Base-by-base conservation (phyloP, 2,888 invertebrate species). In the Lepidocyrtoides sp. region DNA sequence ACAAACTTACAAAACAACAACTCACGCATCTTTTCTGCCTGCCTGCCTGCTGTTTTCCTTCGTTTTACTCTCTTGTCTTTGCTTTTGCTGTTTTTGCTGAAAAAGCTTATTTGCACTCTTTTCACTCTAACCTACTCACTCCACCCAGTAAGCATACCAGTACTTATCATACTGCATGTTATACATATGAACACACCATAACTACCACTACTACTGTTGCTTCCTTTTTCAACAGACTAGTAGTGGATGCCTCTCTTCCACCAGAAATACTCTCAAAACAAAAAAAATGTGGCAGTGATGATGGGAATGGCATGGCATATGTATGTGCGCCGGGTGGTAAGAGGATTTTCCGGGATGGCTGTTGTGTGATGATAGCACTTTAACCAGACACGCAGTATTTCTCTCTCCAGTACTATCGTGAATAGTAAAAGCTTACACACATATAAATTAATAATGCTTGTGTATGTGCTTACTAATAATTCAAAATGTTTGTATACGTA, bases 291-390 rank as follows among this genome's bases (percentile, higher is more conserved):
- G 66, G 69, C 12, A 12, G 69, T n/a, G 20, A 51, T 84, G 85
- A 36, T 72, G 75, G 75, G 8, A 41, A 72, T 72, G 69, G 41
- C 72, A 72, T 72, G 69, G 41, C 72, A 41, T 72, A 32, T 66
- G 17, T 69, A 54, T 69, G n/a, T 85, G 57, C 57, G 75, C 75
- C 72, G 85, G 75, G 77, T 77, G 87, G 79, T 88, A 69, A 86
- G 54, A 69, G 88, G 79, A 88, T 81, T 88, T 81, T 77, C 87
- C 51, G 81, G 81, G 81, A 88, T 48, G 51, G 32, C 51, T 87
- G 72, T 23, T 81, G 32, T 81, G 36, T 36, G 87, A 79, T 81
- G 88, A 81, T 88, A 81, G 54, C 79, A 69, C 88, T 88, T 81
- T 88, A 23, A 14, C 14, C 54, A 54, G 63, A 66, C 44, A 87